A percentile compares a stretch with the other conserved stretches of the same genome.
Conservation (phyloP, 2,113 vertebrate genomes). For the Aspidoscelis tigris region DNA sequence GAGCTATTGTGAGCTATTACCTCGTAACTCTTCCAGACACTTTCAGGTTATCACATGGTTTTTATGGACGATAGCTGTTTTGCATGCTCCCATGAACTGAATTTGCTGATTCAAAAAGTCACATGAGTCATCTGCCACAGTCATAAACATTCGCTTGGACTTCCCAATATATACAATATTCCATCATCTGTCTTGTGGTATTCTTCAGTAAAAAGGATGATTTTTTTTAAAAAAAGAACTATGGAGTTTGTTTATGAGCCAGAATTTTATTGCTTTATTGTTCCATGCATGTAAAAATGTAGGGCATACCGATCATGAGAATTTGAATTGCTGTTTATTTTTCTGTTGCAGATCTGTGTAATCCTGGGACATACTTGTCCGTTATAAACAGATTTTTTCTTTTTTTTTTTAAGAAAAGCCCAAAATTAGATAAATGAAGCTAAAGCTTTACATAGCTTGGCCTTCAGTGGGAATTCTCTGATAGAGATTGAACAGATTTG, state of each 20-base stretch:
- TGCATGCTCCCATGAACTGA: constrained; percentile 36
- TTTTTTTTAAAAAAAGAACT: neutral
- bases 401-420: too few relatives aligned
- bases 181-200: neutral
- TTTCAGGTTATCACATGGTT: constrained; percentile 25
- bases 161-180: constrained; percentile 31
- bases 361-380: neutral
- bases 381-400: neutral
- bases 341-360: constrained; percentile 22
- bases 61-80: constrained; percentile 35
- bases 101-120: constrained; percentile 41
- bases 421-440: neutral
- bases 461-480: neutral
- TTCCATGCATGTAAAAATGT: constrained; percentile 24
- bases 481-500: neutral
- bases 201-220: constrained; percentile 13
- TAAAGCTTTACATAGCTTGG: neutral
- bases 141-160: constrained; percentile 42
- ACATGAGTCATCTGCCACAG: constrained; percentile 46
- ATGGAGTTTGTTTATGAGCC: neutral
- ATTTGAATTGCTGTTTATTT: constrained; percentile 24
- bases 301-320: neutral
- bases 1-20: neutral
- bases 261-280: constrained; percentile 19
- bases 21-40: neutral